A percentile compares a stretch with the other conserved stretches of the same genome.
phyloP scores from a whole-genome alignment of 2,888 invertebrate species.

The Orchesellides sinensis region DNA sequence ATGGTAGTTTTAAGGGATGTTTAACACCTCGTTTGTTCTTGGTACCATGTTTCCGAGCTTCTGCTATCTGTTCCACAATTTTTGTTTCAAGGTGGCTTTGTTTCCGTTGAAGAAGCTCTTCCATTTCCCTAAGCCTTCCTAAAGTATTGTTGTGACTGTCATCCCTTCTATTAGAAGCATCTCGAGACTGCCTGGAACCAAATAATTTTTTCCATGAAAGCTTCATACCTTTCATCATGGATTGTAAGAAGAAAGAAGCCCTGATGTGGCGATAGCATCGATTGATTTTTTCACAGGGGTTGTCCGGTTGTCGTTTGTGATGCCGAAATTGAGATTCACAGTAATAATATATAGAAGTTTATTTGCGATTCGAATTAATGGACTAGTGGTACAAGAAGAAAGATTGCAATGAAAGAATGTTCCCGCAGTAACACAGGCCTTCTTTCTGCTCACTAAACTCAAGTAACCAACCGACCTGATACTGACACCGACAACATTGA shows the following conservation, averaged over 20 bases:
- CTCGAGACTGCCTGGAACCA: neutral
- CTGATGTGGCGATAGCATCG: neutral
- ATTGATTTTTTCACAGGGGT: too few relatives aligned
- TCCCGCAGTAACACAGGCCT: too few relatives aligned
- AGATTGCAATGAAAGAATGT: too few relatives aligned
- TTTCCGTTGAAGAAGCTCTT: constrained; percentile 48
- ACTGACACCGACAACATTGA: too few relatives aligned
- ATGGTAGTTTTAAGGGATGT: neutral
- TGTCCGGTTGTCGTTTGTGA: too few relatives aligned
- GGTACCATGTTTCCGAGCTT: constrained; percentile 36
- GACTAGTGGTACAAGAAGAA: too few relatives aligned
- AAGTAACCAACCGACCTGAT: too few relatives aligned
- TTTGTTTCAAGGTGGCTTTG: constrained; percentile 41
- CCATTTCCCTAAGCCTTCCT: constrained; percentile 43
- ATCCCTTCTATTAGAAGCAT: neutral
- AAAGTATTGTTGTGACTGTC: constrained; percentile 4
- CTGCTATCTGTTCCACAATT: constrained; percentile 11
- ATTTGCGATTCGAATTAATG: too few relatives aligned
- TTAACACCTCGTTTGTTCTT: constrained; percentile 59
- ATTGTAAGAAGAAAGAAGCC: neutral
- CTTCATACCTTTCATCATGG: constrained; percentile 13
- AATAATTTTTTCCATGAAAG: constrained; percentile 28
- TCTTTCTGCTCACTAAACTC: too few relatives aligned
- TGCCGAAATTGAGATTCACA: too few relatives aligned
- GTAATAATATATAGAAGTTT: too few relatives aligned